Evolutionary conservation across 1,140 invertebrate genomes (phyloP).

Genomic region (Nylanderia fulva): DNA sequence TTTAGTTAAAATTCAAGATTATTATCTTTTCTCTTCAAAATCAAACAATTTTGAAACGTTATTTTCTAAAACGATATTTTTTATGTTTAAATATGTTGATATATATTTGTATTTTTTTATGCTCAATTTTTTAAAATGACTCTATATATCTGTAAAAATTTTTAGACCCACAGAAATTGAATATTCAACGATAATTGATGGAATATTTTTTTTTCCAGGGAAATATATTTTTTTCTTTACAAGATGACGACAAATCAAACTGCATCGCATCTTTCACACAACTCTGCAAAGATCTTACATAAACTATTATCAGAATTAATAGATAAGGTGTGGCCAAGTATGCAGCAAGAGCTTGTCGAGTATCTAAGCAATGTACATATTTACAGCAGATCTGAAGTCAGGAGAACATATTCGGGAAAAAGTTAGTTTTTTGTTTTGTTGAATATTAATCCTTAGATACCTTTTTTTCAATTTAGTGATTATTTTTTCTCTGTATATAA

Average conservation of each 20-base stretch:
- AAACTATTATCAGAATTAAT: constrained; percentile 55
- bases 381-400: constrained; percentile 20
- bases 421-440: constrained; percentile 26
- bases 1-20: too few relatives aligned
- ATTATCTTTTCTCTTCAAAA: too few relatives aligned
- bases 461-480: constrained; percentile 12
- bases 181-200: constrained; percentile 1
- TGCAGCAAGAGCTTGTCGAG: constrained; percentile 38
- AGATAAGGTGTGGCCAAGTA: constrained; percentile 57
- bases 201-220: constrained; percentile 60
- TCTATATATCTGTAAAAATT: neutral
- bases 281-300: constrained; percentile 58
- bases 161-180: neutral
- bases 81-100: too few relatives aligned
- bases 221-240: constrained; percentile 74
- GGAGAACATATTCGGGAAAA: constrained; percentile 65
- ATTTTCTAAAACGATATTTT: too few relatives aligned
- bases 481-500: neutral
- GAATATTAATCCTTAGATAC: neutral
- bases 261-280: constrained; percentile 41
- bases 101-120: too few relatives aligned
- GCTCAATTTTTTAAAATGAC: neutral
- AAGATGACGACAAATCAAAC: constrained; percentile 36
- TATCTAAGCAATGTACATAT: constrained; percentile 50
- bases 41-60: too few relatives aligned